Evolutionary conservation across 2,888 invertebrate species (phyloP).

Genomic region (Athripsodes cinereus): DNA sequence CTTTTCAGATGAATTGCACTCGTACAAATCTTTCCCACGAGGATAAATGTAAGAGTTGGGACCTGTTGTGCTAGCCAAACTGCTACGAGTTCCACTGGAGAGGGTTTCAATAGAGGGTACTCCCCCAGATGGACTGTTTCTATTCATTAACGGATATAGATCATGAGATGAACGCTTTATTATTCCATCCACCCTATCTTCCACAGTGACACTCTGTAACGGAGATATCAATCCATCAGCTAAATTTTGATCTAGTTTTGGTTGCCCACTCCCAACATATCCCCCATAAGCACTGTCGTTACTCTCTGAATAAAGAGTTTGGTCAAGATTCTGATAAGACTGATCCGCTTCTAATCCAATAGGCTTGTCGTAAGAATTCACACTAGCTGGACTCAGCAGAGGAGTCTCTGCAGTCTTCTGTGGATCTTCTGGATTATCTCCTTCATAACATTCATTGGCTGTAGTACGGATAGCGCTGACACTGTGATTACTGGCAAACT

Average conservation of each 20-base stretch:
- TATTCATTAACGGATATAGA: constrained; percentile 29
- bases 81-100: constrained; percentile 19
- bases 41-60: constrained; percentile 15
- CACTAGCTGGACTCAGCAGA: constrained; percentile 44
- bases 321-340: constrained; percentile 49
- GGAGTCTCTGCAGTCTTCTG: constrained; percentile 42
- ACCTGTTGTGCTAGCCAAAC: constrained; percentile 18
- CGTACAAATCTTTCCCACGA: constrained; percentile 16
- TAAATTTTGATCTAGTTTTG: constrained; percentile 10
- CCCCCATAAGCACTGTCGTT: constrained; percentile 36
- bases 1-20: constrained; percentile 16
- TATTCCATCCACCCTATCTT: constrained; percentile 26
- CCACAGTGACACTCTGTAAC: constrained; percentile 11
- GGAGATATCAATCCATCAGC: constrained; percentile 10
- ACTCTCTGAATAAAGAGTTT: constrained; percentile 45
- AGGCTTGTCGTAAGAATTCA: constrained; percentile 48
- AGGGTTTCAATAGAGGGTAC: constrained; percentile 32
- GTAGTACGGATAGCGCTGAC: constrained; percentile 8
- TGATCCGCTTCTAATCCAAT: constrained; percentile 44
- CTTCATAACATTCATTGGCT: constrained; percentile 18
- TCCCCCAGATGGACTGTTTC: constrained; percentile 39
- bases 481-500: constrained; percentile 37
- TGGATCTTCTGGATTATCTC: constrained; percentile 12
- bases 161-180: constrained; percentile 24
- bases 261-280: constrained; percentile 33